Percentiles rank a stretch among this genome's conserved stretches.
These are phyloP conservation scores for Theocolax elegans DNA, from an alignment of 1,140 invertebrate species.

Conservation along the genomic window DNA sequence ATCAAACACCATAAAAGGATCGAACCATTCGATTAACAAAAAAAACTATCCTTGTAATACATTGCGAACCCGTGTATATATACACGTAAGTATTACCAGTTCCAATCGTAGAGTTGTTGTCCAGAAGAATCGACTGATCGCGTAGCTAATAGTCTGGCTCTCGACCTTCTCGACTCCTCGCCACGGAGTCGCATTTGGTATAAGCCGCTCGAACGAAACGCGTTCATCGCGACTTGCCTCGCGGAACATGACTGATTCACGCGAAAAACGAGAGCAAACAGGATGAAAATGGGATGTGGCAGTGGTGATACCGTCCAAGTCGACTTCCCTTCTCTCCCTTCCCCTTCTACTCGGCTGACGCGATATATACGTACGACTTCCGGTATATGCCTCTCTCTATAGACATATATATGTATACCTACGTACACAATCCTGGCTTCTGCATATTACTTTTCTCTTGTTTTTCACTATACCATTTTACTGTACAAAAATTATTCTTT, in stretches of 20 bases:
- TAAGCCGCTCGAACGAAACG: slow-evolving; percentile 36
- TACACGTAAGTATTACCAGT: too few relatives aligned
- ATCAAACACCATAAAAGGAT: too few relatives aligned
- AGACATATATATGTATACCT: neutral
- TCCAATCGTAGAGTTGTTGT: too few relatives aligned
- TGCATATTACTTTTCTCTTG: too few relatives aligned
- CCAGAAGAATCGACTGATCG: slow-evolving; percentile 33
- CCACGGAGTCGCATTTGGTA: slow-evolving; percentile 32
- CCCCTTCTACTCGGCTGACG: neutral
- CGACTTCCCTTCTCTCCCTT: neutral
- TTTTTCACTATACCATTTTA: too few relatives aligned
- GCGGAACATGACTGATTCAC: neutral
- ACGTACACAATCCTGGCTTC: too few relatives aligned
- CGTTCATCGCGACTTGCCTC: slow-evolving; percentile 21
- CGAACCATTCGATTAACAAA: too few relatives aligned
- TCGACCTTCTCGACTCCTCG: slow-evolving; percentile 25
- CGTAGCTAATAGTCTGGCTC: slow-evolving; percentile 27
- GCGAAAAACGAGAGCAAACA: slow-evolving; percentile 37
- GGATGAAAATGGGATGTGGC: slow-evolving; percentile 39
- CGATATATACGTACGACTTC: neutral
- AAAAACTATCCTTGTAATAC: too few relatives aligned
- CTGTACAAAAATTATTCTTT: too few relatives aligned
- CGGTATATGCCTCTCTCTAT: neutral
- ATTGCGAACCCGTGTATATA: too few relatives aligned
- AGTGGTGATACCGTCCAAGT: neutral